Evolutionary conservation across 2,888 invertebrate genomes (phyloP).

Genomic region (Bruchidius siliquastri): DNA sequence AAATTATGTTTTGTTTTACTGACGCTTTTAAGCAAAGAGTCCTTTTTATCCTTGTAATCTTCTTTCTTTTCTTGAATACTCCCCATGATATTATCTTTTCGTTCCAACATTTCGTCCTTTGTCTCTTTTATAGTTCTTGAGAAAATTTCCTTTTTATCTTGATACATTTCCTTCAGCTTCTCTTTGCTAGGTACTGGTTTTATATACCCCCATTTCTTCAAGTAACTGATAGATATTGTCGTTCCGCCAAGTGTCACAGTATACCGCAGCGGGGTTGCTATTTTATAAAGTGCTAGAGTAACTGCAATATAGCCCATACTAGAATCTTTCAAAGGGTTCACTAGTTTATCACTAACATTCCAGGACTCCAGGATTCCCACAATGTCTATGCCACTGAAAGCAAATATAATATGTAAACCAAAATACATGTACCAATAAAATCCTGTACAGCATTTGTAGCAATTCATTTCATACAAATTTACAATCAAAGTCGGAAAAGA

Average conservation of each 20-base stretch:
- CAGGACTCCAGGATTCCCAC: conserved; percentile 69
- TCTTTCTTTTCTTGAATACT: conserved; percentile 31
- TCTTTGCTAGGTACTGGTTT: conserved; percentile 72
- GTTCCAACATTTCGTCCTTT: conserved; percentile 36
- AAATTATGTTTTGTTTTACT: conserved; percentile 17
- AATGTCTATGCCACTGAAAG: conserved; percentile 84
- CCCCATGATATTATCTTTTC: conserved; percentile 28
- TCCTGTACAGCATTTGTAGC: too few relatives aligned
- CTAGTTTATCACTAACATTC: conserved; percentile 72
- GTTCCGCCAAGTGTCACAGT: conserved; percentile 90
- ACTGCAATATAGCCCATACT: conserved; percentile 85
- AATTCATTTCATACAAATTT: too few relatives aligned
- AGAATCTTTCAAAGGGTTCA: conserved; percentile 72
- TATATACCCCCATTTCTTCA: conserved; percentile 76
- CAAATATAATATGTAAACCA: conserved; percentile 4
- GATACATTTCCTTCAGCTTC: conserved; percentile 59
- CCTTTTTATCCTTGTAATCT: conserved; percentile 51
- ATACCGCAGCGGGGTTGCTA: conserved; percentile 85
- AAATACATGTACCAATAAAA: neutral
- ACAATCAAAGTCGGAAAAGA: too few relatives aligned
- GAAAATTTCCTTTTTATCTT: conserved; percentile 57
- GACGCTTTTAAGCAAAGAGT: conserved; percentile 51
- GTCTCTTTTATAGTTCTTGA: conserved; percentile 59
- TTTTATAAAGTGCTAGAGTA: conserved; percentile 88
- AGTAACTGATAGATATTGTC: conserved; percentile 75